Conservation (phyloP, 2,113 vertebrate species). For the Daubentonia madagascariensis region DNA sequence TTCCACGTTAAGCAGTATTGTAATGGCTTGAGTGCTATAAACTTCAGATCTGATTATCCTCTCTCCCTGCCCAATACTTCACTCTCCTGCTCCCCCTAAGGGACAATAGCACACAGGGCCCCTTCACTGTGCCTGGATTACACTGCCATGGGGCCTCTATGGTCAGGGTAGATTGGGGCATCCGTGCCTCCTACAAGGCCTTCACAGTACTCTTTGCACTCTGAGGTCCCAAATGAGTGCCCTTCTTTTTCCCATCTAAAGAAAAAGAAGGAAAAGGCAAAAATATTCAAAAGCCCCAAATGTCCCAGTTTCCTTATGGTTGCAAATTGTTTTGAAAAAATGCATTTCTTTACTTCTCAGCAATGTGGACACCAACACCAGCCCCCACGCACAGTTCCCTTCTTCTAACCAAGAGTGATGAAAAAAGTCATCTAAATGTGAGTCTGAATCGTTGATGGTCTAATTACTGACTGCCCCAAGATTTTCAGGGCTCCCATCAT, state of each 20-base stretch:
- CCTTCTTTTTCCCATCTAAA: background rate
- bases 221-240: background rate
- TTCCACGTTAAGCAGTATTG: background rate
- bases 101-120: background rate
- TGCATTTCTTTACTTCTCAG: background rate
- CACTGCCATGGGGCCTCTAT: background rate
- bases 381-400: background rate
- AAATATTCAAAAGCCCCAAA: background rate
- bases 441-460: background rate
- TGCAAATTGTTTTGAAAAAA: background rate
- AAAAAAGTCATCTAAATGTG: background rate
- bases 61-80: background rate
- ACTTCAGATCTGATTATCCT: background rate
- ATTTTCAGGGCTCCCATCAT: background rate
- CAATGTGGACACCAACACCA: background rate
- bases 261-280: background rate
- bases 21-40: background rate
- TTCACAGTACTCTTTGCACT: background rate
- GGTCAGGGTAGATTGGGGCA: background rate
- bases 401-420: background rate
- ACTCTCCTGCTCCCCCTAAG: background rate
- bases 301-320: background rate
- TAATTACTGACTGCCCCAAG: background rate
- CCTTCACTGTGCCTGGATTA: too few species aligned
- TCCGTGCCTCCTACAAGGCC: fast-evolving